Conservation (phyloP, 1,140 invertebrate genomes). For the Rhopalosiphum maidis region DNA sequence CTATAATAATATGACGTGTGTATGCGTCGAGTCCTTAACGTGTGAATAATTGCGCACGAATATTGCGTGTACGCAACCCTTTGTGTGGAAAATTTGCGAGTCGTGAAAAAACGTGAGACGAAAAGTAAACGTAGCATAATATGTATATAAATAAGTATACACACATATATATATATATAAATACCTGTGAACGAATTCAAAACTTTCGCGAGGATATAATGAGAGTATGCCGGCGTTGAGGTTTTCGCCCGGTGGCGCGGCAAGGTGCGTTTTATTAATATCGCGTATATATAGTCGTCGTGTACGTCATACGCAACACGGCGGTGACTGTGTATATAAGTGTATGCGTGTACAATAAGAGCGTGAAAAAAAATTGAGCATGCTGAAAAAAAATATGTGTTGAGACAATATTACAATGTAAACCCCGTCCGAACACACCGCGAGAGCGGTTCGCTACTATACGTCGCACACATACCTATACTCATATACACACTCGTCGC, state of each 20-base stretch:
- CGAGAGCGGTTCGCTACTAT: background rate
- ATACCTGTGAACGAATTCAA: background rate
- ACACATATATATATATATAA: background rate
- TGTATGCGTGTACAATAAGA: background rate
- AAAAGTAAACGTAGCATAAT: background rate
- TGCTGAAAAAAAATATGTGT: slow-evolving; percentile 3
- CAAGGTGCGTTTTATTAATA: background rate
- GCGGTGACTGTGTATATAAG: background rate
- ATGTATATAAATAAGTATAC: too few species aligned
- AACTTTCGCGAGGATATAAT: background rate
- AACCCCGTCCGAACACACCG: background rate
- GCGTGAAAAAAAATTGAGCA: background rate
- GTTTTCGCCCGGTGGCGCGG: background rate
- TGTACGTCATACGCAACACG: background rate
- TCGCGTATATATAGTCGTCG: background rate
- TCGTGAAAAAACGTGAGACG: background rate
- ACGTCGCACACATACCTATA: background rate
- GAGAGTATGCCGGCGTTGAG: background rate
- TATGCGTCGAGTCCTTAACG: background rate
- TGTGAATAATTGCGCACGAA: background rate
- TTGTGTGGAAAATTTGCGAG: background rate
- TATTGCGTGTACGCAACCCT: background rate
- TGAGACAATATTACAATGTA: background rate
- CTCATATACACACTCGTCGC: background rate
- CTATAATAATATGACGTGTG: background rate